Base-by-base conservation (phyloP, 2,113 vertebrate genomes). In the Cricetomys ansorgei region DNA sequence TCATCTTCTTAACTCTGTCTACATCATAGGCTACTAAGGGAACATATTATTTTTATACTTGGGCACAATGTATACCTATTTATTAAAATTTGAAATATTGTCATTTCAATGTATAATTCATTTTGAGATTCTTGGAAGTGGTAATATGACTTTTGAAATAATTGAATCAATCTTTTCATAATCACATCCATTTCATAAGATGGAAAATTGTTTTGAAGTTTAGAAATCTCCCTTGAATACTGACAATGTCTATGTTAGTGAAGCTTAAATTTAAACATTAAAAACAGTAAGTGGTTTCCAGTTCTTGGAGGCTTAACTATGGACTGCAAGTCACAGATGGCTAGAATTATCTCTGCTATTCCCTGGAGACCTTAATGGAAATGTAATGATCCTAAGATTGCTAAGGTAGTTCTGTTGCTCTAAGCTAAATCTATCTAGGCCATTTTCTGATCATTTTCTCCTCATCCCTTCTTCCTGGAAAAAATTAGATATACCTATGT, bases 231-330 rank as follows among this genome's bases (percentile, higher is more conserved):
- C 15, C 94, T 95, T 96, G 83, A 95, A 65, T 76, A 94, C 50
- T n/a, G 40, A 89, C 75, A 70, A 45, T 96, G 64, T 70, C 94
- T 90, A 91, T n/a, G 85, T 79, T 91, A 88, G 53, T 89, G 94
- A 96, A 96, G 77, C 96, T 97, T 97, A 92, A 96, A 90, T 76
- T 88, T 76, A 17, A 85, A 65, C 83, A 92, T 94, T 96, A 88
- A 89, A 94, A 96, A 65, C 25, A 70, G 5, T 94, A 91, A 92
- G 21, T 94, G 59, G 31, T 92, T 97, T 95, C 43, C 29, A 86
- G 8, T 89, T 95, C 77, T 94, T 64, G 19, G 88, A 85, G 94
- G 40, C 73, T 55, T 19, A 94, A 64, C 16, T 86, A 37, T 31
- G 59, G 73, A 45, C 64, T 86, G 81, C 50, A 34, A 72, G 27